A percentile compares a stretch with the other conserved stretches of the same genome.
phyloP scores from a whole-genome alignment of 2,888 invertebrate genomes.

The Boloria euphrosyne region DNA sequence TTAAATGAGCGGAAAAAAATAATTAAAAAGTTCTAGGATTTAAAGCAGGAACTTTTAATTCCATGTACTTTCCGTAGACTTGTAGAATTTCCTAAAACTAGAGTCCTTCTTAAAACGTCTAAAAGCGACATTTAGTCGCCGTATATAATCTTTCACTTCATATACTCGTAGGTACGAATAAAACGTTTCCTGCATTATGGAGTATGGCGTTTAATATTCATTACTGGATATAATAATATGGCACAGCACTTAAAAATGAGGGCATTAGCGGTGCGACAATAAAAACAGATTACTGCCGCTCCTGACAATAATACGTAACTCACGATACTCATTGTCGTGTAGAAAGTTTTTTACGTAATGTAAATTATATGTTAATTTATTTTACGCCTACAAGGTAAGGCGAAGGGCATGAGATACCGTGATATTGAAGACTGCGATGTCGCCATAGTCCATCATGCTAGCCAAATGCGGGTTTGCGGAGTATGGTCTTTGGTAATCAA shows the following conservation, averaged over 20 bases:
- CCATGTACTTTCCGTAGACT: too few species aligned
- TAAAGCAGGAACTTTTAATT: too few species aligned
- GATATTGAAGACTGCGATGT: too few species aligned
- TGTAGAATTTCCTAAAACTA: not conserved
- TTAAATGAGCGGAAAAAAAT: too few species aligned
- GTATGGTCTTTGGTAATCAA: too few species aligned
- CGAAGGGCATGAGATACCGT: too few species aligned
- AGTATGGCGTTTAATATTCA: constrained; percentile 41
- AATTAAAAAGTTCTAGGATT: too few species aligned
- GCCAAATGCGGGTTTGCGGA: too few species aligned
- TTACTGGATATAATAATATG: constrained; percentile 43
- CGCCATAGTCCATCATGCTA: too few species aligned
- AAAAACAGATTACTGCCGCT: constrained; percentile 65
- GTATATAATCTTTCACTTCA: constrained; percentile 3
- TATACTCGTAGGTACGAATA: not conserved
- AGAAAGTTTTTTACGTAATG: not conserved
- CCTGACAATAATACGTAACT: constrained; percentile 50
- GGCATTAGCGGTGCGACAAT: constrained; percentile 63
- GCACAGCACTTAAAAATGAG: constrained; percentile 50
- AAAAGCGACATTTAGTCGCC: not conserved
- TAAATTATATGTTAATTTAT: not conserved
- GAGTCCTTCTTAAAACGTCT: not conserved
- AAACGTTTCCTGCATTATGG: not conserved
- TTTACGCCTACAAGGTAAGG: too few species aligned
- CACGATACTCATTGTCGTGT: constrained; percentile 43